Evolutionary conservation across 64 coral and sea anemone genomes (phyloP).

Genomic region (Montipora foliosa): DNA sequence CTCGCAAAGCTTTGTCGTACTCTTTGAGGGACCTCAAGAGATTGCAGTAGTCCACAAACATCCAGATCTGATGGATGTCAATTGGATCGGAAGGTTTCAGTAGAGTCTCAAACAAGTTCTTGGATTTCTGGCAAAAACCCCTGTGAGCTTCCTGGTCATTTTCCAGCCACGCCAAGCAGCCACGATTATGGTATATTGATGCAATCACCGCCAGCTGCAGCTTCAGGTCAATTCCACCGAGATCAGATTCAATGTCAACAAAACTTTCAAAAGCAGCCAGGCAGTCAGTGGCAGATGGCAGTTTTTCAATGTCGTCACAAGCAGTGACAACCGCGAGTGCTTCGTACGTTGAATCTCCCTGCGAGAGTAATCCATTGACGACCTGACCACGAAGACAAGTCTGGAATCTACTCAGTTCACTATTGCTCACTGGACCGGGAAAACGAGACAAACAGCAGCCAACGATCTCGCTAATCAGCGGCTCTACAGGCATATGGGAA

Average conservation of each 20-base stretch:
- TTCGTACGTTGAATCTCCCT: slow-evolving; percentile 38
- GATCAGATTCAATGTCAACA: slow-evolving; percentile 30
- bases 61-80: slow-evolving; percentile 23
- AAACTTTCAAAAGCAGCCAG: slow-evolving; percentile 21
- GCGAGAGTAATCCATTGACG: slow-evolving; percentile 29
- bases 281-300: neutral
- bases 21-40: slow-evolving; percentile 25
- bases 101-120: slow-evolving; percentile 17
- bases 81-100: slow-evolving; percentile 12
- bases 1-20: slow-evolving; percentile 30
- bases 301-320: slow-evolving; percentile 3
- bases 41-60: slow-evolving; percentile 28
- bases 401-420: slow-evolving; percentile 13
- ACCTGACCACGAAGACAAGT: slow-evolving; percentile 3
- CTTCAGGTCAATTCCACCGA: slow-evolving; percentile 23
- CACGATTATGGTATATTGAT: slow-evolving; percentile 12
- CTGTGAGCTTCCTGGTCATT: slow-evolving; percentile 15
- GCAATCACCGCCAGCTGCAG: slow-evolving; percentile 27
- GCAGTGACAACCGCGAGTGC: slow-evolving; percentile 20
- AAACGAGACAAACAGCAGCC: slow-evolving; percentile 20
- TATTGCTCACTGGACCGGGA: neutral
- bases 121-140: slow-evolving; percentile 10
- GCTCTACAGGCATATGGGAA: slow-evolving; percentile 28
- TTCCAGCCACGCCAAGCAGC: neutral
- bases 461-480: slow-evolving; percentile 13